Evolutionary conservation across 2,113 vertebrate genomes (phyloP).

Genomic region (Bufo bufo): DNA sequence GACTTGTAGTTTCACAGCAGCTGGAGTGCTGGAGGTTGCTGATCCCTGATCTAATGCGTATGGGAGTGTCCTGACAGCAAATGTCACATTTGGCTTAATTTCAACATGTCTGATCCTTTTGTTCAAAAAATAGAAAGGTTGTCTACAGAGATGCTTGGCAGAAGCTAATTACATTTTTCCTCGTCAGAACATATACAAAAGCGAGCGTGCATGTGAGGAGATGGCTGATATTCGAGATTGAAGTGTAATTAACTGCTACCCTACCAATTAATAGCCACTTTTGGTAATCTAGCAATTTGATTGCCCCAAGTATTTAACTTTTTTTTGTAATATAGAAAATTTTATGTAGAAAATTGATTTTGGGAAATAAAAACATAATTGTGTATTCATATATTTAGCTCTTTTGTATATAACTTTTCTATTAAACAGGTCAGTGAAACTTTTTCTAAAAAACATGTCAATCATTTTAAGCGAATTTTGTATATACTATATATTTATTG

Average conservation of each 20-base stretch:
- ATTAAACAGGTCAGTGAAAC: neutral
- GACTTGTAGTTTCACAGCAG: too few species aligned
- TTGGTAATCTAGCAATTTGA: neutral
- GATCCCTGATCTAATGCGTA: too few species aligned
- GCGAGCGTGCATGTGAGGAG: too few species aligned
- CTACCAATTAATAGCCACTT: neutral
- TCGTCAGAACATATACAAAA: too few species aligned
- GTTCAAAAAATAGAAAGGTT: too few species aligned
- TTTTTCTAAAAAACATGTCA: conserved; percentile 37
- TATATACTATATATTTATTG: conserved; percentile 15
- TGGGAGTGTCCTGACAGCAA: too few species aligned
- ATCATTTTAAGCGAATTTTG: conserved; percentile 13
- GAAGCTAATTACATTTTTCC: too few species aligned
- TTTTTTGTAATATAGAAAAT: neutral
- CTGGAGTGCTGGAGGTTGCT: too few species aligned
- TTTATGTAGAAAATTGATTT: neutral
- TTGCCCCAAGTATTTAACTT: neutral
- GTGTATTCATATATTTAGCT: neutral
- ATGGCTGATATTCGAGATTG: too few species aligned
- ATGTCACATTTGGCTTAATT: too few species aligned
- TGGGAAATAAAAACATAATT: neutral
- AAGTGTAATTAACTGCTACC: neutral
- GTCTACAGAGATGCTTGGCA: too few species aligned
- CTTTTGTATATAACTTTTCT: neutral
- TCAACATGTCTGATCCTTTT: too few species aligned